These are phyloP conservation scores for Melitaea cinxia DNA, from an alignment of 1,140 invertebrate species.

Conservation along the genomic window DNA sequence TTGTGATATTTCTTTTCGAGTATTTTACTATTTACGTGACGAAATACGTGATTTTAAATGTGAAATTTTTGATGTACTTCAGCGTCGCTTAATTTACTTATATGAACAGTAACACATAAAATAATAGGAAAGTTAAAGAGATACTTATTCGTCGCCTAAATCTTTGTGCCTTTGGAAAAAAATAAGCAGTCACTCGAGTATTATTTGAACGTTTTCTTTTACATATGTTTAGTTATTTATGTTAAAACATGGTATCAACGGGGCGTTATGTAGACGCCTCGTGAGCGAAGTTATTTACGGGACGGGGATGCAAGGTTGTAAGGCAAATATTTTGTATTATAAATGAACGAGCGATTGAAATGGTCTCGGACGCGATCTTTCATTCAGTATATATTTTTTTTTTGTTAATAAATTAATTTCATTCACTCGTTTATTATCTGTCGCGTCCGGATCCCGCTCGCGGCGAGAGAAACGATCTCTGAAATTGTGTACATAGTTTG, in stretches of 20 bases:
- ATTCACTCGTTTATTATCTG: neutral
- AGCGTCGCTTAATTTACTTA: neutral
- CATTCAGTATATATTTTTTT: neutral
- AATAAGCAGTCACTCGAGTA: neutral
- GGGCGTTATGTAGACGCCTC: neutral
- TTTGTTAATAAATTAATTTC: neutral
- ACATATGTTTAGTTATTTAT: neutral
- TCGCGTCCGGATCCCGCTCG: slow-evolving; percentile 2
- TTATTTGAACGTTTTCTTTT: neutral
- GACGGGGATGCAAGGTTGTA: slow-evolving; percentile 13
- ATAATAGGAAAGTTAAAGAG: neutral
- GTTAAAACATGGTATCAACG: neutral
- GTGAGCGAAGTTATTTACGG: slow-evolving; percentile 7
- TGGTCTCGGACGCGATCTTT: neutral
- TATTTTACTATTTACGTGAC: slow-evolving; percentile 6
- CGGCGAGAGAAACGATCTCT: slow-evolving; percentile 11
- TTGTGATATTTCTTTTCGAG: slow-evolving; percentile 9
- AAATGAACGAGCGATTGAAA: slow-evolving; percentile 3
- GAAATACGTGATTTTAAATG: slow-evolving; percentile 1
- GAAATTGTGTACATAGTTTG: slow-evolving; percentile 41
- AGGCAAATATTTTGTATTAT: slow-evolving; percentile 5
- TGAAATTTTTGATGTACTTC: neutral
- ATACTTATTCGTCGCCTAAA: slow-evolving; percentile 12
- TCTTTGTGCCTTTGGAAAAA: slow-evolving; percentile 19
- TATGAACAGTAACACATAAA: neutral